phyloP scores from a whole-genome alignment of 2,888 invertebrate species.

The Leptopilina syphax region DNA sequence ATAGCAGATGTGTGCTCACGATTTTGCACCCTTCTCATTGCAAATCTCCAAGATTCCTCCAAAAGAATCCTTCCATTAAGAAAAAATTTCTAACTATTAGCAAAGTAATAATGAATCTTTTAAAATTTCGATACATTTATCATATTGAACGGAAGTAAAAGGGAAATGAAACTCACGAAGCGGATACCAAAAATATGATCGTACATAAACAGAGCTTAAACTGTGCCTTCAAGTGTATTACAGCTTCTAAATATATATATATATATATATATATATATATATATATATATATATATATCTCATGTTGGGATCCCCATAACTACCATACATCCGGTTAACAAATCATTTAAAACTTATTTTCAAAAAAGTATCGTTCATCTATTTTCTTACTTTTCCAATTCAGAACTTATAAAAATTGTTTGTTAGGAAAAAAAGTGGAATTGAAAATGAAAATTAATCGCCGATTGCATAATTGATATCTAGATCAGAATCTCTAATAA shows the following conservation, averaged over 20 bases:
- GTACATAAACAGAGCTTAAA: conserved; percentile 27
- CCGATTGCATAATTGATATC: no score
- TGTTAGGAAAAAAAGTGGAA: no score
- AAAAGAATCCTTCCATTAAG: not conserved
- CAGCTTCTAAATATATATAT: conserved; percentile 32
- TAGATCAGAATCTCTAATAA: no score
- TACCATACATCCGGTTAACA: conserved; percentile 30
- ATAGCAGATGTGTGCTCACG: conserved; percentile 5
- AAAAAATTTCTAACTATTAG: no score
- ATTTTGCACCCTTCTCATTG: conserved; percentile 39
- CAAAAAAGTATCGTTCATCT: no score
- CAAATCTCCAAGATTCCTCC: conserved; percentile 23
- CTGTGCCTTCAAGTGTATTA: conserved; percentile 5
- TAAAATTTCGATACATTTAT: not conserved
- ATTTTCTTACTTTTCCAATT: not conserved
- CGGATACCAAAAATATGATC: conserved; percentile 33
- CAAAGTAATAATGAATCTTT: not conserved
- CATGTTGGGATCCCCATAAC: conserved; percentile 32
- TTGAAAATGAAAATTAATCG: no score
- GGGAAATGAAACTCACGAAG: not conserved
- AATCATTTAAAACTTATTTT: not conserved
- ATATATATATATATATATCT: not conserved
- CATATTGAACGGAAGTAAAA: not conserved
- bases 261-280: not conserved
- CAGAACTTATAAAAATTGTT: not conserved